Evolutionary conservation across 2,888 invertebrate species (phyloP).

Genomic region (Zygaena filipendulae): DNA sequence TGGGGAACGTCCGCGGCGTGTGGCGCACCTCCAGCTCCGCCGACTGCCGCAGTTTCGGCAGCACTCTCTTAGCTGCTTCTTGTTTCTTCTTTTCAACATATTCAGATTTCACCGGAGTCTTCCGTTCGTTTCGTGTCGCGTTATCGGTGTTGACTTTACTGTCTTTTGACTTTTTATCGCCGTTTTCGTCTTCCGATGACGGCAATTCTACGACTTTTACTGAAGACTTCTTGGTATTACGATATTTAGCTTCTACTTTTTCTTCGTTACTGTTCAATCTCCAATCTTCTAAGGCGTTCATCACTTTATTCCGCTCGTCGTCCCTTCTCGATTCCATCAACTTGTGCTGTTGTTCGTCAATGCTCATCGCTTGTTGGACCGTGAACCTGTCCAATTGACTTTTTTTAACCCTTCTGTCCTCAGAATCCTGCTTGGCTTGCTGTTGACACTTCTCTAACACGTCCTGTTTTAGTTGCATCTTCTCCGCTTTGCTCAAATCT

Average conservation of each 20-base stretch:
- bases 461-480: slow-evolving; percentile 63
- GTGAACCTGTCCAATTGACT: slow-evolving; percentile 65
- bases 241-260: slow-evolving; percentile 4
- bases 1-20: slow-evolving; percentile 81
- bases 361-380: slow-evolving; percentile 57
- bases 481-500: slow-evolving; percentile 65
- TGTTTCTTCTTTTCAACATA: slow-evolving; percentile 44
- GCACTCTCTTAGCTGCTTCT: slow-evolving; percentile 38
- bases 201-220: slow-evolving; percentile 31
- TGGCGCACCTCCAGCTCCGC: slow-evolving; percentile 74
- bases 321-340: slow-evolving; percentile 73
- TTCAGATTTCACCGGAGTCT: slow-evolving; percentile 36
- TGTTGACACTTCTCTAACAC: slow-evolving; percentile 67
- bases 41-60: slow-evolving; percentile 68
- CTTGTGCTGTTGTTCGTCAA: slow-evolving; percentile 59
- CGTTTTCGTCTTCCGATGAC: slow-evolving; percentile 23
- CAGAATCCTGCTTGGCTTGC: slow-evolving; percentile 60
- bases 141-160: slow-evolving; percentile 18
- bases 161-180: slow-evolving; percentile 8
- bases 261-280: slow-evolving; percentile 20
- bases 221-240: slow-evolving; percentile 17
- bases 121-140: slow-evolving; percentile 15
- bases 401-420: slow-evolving; percentile 61
- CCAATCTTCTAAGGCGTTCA: slow-evolving; percentile 75
- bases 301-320: slow-evolving; percentile 70